Percentiles rank a stretch among this genome's conserved stretches.
These are phyloP conservation scores for Drosophila micromelanica DNA, from an alignment of 1,140 invertebrate genomes.

Conservation along the genomic window DNA sequence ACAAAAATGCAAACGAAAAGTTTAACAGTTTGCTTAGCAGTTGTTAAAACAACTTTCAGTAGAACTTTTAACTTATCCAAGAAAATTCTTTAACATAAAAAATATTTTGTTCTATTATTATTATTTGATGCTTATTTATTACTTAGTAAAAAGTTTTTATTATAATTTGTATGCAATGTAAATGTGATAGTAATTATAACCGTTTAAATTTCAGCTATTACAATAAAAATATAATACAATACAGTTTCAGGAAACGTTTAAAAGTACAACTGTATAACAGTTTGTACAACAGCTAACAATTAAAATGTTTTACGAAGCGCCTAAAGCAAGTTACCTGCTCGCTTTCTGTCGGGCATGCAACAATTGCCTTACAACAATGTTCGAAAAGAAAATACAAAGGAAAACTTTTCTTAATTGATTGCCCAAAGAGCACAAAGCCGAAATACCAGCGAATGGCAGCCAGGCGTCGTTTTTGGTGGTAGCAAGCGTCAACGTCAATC, in stretches of 20 bases:
- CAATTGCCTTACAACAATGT: conserved; percentile 31
- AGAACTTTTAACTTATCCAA: neutral
- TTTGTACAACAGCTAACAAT: neutral
- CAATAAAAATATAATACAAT: too few species aligned
- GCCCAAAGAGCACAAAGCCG: conserved; percentile 28
- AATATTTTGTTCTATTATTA: too few species aligned
- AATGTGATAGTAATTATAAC: too few species aligned
- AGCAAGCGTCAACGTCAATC: conserved; percentile 51
- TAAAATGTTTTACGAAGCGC: neutral
- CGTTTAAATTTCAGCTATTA: too few species aligned
- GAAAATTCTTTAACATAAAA: too few species aligned
- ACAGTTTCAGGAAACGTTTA: too few species aligned
- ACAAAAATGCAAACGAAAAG: too few species aligned
- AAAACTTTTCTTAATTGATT: conserved; percentile 66
- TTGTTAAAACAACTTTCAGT: neutral
- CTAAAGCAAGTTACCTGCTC: conserved; percentile 10
- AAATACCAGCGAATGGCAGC: neutral
- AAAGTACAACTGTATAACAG: neutral
- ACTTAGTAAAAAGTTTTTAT: neutral
- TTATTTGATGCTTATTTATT: too few species aligned
- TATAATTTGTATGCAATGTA: neutral
- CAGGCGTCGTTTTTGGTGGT: conserved; percentile 19
- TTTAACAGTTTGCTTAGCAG: neutral
- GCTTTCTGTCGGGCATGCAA: conserved; percentile 30
- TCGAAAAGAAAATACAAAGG: conserved; percentile 22